These are phyloP conservation scores for Knipowitschia caucasica DNA, from an alignment of 2,797 vertebrate species.

Conservation along the genomic window DNA sequence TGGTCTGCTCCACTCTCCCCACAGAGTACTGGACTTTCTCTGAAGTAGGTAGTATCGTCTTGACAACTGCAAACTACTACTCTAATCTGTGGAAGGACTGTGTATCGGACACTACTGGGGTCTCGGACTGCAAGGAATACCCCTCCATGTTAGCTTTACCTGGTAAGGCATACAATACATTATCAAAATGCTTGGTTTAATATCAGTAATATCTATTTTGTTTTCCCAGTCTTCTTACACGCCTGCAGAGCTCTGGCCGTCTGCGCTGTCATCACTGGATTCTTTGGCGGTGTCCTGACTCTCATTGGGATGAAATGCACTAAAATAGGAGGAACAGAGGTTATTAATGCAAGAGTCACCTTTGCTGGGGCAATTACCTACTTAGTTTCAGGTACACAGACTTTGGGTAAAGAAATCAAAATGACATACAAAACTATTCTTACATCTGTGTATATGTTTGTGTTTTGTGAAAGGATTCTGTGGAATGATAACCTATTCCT, in stretches of 20 bases:
- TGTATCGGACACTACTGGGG: conserved; percentile 75
- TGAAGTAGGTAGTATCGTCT: conserved; percentile 63
- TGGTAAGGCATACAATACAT: conserved; percentile 47
- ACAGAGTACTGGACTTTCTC: conserved; percentile 80
- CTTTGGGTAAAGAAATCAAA: background rate
- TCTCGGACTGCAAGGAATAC: conserved; percentile 79
- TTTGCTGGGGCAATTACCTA: conserved; percentile 74
- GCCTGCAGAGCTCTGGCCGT: conserved; percentile 73
- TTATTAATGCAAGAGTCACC: conserved; percentile 73
- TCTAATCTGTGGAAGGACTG: conserved; percentile 82
- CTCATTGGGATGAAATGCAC: conserved; percentile 84
- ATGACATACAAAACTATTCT: background rate
- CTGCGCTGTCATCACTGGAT: conserved; percentile 74
- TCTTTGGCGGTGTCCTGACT: conserved; percentile 76
- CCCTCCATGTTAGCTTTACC: conserved; percentile 76
- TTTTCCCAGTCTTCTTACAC: conserved; percentile 70
- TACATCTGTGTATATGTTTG: background rate
- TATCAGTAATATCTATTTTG: background rate
- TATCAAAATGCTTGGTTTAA: background rate
- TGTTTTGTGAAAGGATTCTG: conserved; percentile 61
- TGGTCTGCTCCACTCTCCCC: conserved; percentile 77
- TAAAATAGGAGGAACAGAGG: conserved; percentile 80
- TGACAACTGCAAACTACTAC: conserved; percentile 75
- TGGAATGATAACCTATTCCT: conserved; percentile 74
- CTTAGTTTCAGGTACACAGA: conserved; percentile 67